Base-by-base conservation (phyloP, 2,797 vertebrate genomes). In the Meriones psammophilus region DNA sequence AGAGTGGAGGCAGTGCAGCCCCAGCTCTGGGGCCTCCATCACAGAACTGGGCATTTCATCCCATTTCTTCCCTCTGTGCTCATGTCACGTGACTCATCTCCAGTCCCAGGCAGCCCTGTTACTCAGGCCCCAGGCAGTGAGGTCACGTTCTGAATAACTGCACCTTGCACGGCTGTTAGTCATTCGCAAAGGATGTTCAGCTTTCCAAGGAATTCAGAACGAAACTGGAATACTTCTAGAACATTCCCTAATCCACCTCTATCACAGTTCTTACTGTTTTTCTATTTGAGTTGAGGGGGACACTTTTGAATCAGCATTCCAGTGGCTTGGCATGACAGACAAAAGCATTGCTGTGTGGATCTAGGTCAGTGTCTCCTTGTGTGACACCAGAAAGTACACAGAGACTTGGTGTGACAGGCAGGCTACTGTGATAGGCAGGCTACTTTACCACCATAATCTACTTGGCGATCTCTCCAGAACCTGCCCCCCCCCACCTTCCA, bases 201-300 rank as follows among this genome's bases (percentile, higher is more conserved):
- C 4, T 94, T 12, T 88, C 46, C 78, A 60, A 77, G 56, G 13
- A 62, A 20, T 2, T 9, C 36, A n/a, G 28, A 64, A 91, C 42
- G 17, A 91, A 92, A 86, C 0, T 2, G 24, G 24, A 58, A 26
- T 91, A 46, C 88, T 92, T 92, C 86, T 92, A 94, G 91, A 90
- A 80, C n/a, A 7, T 76, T 46, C 66, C 33, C 39, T 15, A 71
- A 33, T 42, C 66, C 87, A 69, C 42, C 91, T 92, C 76, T 90
- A n/a, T 46, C 66, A 92, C n/a, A 80, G 54, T 39, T 66, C 42
- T 42, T 42, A 26, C 5, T 39, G 28, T 54, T 79, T 39, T 58
- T 22, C 71, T 73, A 8, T 17, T 91, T 89, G 8, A 13, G n/a
- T 88, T 30, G 46, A 33, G n/a, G 33, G 36, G 33, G 68, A 17